A percentile compares a stretch with the other conserved stretches of the same genome.
These are phyloP conservation scores for Glaucomys volans DNA, from an alignment of 2,113 vertebrate species.

Conservation along the genomic window DNA sequence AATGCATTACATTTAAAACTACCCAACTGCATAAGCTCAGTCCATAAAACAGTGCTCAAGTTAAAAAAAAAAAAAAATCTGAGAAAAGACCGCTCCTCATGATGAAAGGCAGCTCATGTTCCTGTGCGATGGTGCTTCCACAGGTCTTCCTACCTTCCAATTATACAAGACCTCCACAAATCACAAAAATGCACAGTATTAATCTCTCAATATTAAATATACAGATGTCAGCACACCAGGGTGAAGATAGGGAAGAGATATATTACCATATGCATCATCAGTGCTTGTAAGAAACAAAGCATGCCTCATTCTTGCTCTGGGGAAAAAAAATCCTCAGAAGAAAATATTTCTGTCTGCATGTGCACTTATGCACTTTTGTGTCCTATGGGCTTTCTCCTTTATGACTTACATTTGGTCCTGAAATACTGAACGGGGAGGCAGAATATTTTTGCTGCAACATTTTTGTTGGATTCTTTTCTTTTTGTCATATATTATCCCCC, in stretches of 20 bases:
- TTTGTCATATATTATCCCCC: neutral
- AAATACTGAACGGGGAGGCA: slow-evolving; percentile 54
- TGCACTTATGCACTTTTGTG: neutral
- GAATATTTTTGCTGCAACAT: slow-evolving; percentile 17
- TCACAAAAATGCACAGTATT: neutral
- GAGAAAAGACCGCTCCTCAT: neutral
- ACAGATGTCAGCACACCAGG: neutral
- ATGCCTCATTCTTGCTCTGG: neutral
- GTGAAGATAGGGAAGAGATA: neutral
- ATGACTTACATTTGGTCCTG: slow-evolving; percentile 51
- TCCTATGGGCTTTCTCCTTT: slow-evolving; percentile 44
- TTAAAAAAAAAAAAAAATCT: slow-evolving; percentile 55
- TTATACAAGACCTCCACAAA: neutral
- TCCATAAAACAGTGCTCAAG: neutral
- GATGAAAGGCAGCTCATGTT: neutral
- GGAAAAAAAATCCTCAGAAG: slow-evolving; percentile 1
- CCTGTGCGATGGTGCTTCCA: too few relatives aligned
- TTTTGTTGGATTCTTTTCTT: slow-evolving; percentile 39
- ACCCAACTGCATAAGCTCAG: neutral
- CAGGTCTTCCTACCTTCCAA: neutral
- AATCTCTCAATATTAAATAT: slow-evolving; percentile 11
- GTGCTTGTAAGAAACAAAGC: neutral
- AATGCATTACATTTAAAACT: neutral
- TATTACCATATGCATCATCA: neutral
- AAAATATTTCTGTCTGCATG: slow-evolving; percentile 15